phyloP scores from a whole-genome alignment of 2,113 vertebrate genomes.

The Boulengeromyrus knoepffleri region DNA sequence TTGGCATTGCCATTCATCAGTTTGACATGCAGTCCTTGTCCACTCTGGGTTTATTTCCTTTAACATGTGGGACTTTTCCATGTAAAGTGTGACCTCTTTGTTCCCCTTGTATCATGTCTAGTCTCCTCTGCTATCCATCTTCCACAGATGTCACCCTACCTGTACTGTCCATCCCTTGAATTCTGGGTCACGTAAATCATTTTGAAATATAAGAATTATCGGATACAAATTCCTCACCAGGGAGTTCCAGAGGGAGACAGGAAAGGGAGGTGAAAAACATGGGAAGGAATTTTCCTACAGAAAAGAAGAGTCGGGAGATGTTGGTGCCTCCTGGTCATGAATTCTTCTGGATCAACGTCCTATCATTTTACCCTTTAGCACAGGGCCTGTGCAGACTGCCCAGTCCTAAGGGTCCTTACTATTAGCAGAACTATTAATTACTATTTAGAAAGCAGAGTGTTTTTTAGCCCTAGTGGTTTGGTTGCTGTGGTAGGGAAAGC shows the following conservation, averaged over 20 bases:
- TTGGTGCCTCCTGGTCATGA: not conserved
- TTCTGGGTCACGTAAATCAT: not conserved
- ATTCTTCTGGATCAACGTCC: not conserved
- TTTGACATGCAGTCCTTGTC: constrained; percentile 28
- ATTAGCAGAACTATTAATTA: not conserved
- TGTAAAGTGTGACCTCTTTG: constrained; percentile 29
- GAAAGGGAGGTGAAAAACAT: not conserved
- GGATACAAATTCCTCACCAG: not conserved
- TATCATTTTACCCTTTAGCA: not conserved
- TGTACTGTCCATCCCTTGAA: not conserved
- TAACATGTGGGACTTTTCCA: constrained; percentile 17
- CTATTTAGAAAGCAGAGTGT: not conserved
- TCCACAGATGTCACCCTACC: not conserved
- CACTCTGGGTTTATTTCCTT: constrained; percentile 43
- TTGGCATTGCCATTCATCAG: constrained; percentile 28
- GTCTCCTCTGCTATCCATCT: not conserved
- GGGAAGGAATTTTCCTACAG: not conserved
- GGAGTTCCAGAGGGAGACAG: not conserved
- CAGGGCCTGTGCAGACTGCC: not conserved
- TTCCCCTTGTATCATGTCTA: not conserved
- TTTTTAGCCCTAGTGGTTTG: not conserved
- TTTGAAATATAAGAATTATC: not conserved
- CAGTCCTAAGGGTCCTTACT: not conserved
- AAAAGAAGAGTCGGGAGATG: not conserved
- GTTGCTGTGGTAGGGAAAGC: not conserved